Evolutionary conservation across 2,888 invertebrate species (phyloP).

Genomic region (Tachina lurida): DNA sequence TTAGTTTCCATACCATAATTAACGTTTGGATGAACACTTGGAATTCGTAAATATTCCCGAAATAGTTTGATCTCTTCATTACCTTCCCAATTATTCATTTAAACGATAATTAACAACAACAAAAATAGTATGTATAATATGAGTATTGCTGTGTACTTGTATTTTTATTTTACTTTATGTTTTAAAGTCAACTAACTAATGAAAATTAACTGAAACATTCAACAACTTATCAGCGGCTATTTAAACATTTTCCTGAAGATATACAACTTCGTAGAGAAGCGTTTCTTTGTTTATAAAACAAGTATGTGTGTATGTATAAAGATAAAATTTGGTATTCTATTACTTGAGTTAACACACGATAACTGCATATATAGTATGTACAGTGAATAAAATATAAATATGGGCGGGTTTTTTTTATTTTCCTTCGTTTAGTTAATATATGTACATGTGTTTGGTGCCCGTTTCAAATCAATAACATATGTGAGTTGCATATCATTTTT

Average conservation of each 20-base stretch:
- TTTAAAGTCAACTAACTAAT: neutral
- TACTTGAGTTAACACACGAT: neutral
- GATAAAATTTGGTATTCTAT: neutral
- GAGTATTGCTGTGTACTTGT: neutral
- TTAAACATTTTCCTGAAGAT: neutral
- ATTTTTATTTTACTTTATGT: neutral
- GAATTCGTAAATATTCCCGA: conserved; percentile 92
- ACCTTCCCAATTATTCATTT: conserved; percentile 81
- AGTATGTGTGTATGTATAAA: neutral
- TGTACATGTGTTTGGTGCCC: no score
- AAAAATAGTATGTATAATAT: neutral
- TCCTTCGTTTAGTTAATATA: neutral
- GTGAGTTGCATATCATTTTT: no score
- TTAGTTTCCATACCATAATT: conserved; percentile 88
- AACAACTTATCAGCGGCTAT: conserved; percentile 9
- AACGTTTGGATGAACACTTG: conserved; percentile 93
- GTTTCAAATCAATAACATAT: no score
- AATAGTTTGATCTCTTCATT: conserved; percentile 89
- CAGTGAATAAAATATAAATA: neutral
- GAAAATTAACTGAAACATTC: neutral
- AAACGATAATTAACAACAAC: neutral
- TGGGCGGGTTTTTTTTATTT: neutral
- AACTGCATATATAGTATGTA: neutral
- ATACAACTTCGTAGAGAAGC: neutral
- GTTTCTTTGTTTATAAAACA: neutral